Evolutionary conservation across 2,888 invertebrate species (phyloP).

Genomic region (Hemaris fuciformis): DNA sequence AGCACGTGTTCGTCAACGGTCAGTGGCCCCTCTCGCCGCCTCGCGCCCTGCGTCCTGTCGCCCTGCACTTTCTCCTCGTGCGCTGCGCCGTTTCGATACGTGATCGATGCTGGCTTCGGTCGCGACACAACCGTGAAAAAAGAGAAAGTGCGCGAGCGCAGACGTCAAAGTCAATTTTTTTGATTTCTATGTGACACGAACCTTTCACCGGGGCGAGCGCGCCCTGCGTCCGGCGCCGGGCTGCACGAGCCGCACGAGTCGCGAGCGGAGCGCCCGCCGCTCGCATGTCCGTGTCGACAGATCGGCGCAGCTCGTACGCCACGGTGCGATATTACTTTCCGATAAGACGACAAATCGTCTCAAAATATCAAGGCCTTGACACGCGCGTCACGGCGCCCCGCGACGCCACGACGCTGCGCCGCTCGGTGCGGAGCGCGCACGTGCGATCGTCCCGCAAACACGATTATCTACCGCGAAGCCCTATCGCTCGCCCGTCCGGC

Average conservation of each 20-base stretch:
- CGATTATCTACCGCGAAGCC: slow-evolving; percentile 15
- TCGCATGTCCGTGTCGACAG: too few species aligned
- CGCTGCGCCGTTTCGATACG: slow-evolving; percentile 24
- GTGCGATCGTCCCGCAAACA: neutral
- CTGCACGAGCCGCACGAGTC: neutral
- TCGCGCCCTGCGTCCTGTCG: slow-evolving; percentile 7
- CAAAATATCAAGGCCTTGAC: slow-evolving; percentile 16
- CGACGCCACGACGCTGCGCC: neutral
- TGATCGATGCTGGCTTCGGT: slow-evolving; percentile 38
- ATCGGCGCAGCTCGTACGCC: neutral
- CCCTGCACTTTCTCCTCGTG: slow-evolving; percentile 33
- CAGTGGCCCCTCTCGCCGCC: slow-evolving; percentile 55
- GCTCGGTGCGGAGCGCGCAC: neutral
- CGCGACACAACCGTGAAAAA: slow-evolving; percentile 48
- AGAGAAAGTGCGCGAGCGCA: slow-evolving; percentile 70
- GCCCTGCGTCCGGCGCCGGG: neutral
- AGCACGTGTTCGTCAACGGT: slow-evolving; percentile 91
- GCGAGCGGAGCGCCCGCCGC: neutral
- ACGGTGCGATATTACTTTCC: neutral
- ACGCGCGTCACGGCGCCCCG: slow-evolving; percentile 12
- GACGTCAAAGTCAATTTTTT: slow-evolving; percentile 42
- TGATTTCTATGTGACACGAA: neutral
- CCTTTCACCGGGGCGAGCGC: neutral
- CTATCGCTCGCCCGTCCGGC: neutral
- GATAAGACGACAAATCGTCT: slow-evolving; percentile 10